A percentile compares a stretch with the other conserved stretches of the same genome.
phyloP scores from a whole-genome alignment of 2,113 vertebrate species.

The Pseudorasbora parva region DNA sequence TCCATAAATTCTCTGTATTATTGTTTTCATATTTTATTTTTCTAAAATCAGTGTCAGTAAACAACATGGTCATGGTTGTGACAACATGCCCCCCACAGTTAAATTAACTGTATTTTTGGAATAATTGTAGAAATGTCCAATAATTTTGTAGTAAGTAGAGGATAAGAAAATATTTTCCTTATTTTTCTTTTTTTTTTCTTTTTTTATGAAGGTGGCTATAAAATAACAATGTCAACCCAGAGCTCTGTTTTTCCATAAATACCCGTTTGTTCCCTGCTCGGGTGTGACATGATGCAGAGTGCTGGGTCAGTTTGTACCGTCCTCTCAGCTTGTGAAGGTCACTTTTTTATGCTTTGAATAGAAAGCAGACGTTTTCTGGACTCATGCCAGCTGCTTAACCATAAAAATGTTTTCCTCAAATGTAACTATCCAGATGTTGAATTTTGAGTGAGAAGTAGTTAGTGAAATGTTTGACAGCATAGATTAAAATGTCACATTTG shows the following conservation, averaged over 20 bases:
- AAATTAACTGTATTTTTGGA: too few relatives aligned
- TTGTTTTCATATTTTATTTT: background rate
- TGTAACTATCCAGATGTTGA: background rate
- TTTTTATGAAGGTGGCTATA: background rate
- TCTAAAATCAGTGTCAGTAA: too few relatives aligned
- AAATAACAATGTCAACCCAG: background rate
- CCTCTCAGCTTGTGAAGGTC: slow-evolving; percentile 10
- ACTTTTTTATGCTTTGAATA: background rate
- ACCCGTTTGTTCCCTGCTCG: background rate
- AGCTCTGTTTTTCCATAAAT: background rate
- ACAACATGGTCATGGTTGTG: too few relatives aligned
- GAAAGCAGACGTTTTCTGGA: background rate
- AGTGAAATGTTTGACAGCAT: background rate
- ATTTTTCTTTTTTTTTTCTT: background rate
- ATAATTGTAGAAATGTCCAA: background rate
- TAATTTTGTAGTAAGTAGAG: background rate
- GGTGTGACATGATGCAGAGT: background rate
- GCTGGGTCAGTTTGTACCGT: background rate
- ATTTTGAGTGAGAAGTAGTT: background rate
- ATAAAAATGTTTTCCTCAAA: background rate
- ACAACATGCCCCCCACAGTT: too few relatives aligned
- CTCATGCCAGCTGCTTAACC: background rate
- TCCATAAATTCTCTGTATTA: background rate
- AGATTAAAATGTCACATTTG: slow-evolving; percentile 1
- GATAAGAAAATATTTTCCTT: background rate